Conservation (phyloP, 1,140 invertebrate species). For the Tetramorium simillimum region DNA sequence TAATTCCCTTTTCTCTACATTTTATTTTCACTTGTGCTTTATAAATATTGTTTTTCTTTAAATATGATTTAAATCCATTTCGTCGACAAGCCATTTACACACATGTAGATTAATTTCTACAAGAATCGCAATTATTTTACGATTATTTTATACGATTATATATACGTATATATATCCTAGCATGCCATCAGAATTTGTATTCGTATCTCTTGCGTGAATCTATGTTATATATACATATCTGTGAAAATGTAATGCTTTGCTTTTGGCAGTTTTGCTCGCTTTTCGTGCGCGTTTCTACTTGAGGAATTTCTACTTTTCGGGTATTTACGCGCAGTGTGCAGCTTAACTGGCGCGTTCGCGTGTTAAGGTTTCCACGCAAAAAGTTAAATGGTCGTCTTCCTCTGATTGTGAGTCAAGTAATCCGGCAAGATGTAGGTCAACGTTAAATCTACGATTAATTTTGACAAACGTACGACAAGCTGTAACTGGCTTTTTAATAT, state of each 20-base stretch:
- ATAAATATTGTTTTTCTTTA: not conserved
- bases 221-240: not conserved
- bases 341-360: slow-evolving; percentile 3
- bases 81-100: not conserved
- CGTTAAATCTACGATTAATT: slow-evolving; percentile 47
- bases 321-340: slow-evolving; percentile 7
- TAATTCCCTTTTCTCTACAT: not conserved
- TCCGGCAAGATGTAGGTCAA: slow-evolving; percentile 38
- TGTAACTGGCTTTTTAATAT: not conserved
- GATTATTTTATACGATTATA: not conserved
- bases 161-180: too few relatives aligned
- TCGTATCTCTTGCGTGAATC: not conserved
- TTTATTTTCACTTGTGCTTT: not conserved
- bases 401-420: slow-evolving; percentile 43
- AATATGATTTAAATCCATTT: not conserved
- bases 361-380: slow-evolving; percentile 39
- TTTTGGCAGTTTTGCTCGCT: not conserved
- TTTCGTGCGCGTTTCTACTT: too few relatives aligned
- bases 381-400: slow-evolving; percentile 57
- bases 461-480: slow-evolving; percentile 49
- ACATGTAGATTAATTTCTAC: not conserved
- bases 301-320: not conserved
- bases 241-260: not conserved
- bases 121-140: not conserved
- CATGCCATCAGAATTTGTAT: not conserved